Evolutionary conservation across 2,888 invertebrate species (phyloP).

Genomic region (Cerastis leucographa): DNA sequence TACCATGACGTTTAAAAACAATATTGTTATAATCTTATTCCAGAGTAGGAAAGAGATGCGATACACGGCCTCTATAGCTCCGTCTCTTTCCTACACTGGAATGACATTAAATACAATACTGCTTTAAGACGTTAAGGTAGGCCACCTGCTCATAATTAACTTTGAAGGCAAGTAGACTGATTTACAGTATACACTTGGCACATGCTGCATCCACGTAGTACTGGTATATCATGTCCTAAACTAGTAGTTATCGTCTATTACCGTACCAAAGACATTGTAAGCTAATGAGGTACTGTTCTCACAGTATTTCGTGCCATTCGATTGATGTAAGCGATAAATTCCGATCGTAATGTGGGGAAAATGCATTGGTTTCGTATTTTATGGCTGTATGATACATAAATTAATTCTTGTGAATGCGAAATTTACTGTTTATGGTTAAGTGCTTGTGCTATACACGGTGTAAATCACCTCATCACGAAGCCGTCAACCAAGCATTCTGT

Average conservation of each 20-base stretch:
- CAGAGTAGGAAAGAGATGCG: too few species aligned
- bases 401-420: conserved; percentile 39
- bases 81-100: too few species aligned
- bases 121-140: too few species aligned
- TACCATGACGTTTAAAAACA: too few species aligned
- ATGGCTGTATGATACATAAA: conserved; percentile 44
- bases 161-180: neutral
- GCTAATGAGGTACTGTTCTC: conserved; percentile 49
- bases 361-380: conserved; percentile 47
- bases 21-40: too few species aligned
- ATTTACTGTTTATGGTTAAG: conserved; percentile 37
- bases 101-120: too few species aligned
- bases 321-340: conserved; percentile 48
- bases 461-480: too few species aligned
- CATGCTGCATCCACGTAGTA: neutral
- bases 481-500: too few species aligned
- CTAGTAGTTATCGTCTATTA: conserved; percentile 28
- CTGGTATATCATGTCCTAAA: conserved; percentile 23
- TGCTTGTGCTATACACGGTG: conserved; percentile 24
- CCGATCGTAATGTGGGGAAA: conserved; percentile 48
- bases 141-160: neutral
- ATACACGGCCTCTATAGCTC: too few species aligned
- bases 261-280: conserved; percentile 47
- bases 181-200: conserved; percentile 2
- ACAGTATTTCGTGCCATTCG: conserved; percentile 41